Evolutionary conservation across 2,113 vertebrate species (phyloP).

Genomic region (Dromaius novaehollandiae): DNA sequence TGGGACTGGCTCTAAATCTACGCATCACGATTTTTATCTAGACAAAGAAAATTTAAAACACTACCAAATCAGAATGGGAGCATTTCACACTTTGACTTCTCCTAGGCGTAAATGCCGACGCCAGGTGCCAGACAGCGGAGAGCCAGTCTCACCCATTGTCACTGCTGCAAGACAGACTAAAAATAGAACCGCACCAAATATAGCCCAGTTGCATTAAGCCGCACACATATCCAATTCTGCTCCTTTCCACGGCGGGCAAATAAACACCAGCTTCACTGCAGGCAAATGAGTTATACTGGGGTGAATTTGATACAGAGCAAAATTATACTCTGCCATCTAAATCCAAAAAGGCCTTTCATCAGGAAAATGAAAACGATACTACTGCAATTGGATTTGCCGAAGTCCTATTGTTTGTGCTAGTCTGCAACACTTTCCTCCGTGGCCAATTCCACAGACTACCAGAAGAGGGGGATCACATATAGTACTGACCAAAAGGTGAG

Average conservation of each 20-base stretch:
- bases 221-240: accelerated
- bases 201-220: accelerated
- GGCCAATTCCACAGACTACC: conserved; percentile 2
- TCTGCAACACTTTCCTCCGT: background rate
- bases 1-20: background rate
- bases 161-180: background rate
- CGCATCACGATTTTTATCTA: background rate
- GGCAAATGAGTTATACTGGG: accelerated
- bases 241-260: accelerated
- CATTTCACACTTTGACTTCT: background rate
- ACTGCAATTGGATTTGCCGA: background rate
- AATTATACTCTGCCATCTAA: background rate
- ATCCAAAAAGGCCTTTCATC: background rate
- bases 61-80: background rate
- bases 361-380: background rate
- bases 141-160: background rate
- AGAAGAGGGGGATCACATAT: conserved; percentile 65
- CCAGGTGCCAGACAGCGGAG: background rate
- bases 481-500: background rate
- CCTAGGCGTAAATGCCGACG: accelerated
- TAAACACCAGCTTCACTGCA: background rate
- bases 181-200: background rate
- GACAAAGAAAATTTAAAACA: background rate
- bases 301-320: accelerated
- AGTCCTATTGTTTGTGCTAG: background rate